phyloP scores from a whole-genome alignment of 2,797 vertebrate species.

The Tolypeutes matacus region DNA sequence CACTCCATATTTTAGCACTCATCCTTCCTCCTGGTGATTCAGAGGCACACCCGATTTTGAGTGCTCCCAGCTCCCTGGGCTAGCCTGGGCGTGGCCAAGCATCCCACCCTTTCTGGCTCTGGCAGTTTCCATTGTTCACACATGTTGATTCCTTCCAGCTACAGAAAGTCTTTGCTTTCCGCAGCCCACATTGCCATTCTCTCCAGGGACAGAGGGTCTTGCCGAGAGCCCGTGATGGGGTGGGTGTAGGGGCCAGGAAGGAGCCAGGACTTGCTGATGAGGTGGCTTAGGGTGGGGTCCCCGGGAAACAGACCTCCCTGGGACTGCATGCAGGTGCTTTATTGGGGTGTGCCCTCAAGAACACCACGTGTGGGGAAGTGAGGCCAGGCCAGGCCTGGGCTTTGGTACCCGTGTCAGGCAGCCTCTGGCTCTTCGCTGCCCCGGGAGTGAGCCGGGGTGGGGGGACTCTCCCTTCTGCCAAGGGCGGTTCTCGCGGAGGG shows the following conservation, averaged over 20 bases:
- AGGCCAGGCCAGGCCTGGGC: too few species aligned
- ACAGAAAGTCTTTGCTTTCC: neutral
- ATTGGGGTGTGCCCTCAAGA: accelerated
- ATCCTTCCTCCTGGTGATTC: neutral
- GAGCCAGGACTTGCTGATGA: neutral
- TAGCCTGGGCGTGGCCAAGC: neutral
- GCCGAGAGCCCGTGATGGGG: neutral
- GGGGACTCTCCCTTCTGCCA: neutral
- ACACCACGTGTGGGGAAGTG: neutral
- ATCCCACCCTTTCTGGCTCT: neutral
- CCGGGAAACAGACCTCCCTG: neutral
- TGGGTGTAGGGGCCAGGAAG: neutral
- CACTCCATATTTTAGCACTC: too few species aligned
- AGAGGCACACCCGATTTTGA: accelerated
- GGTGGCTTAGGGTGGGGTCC: neutral
- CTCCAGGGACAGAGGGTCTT: neutral
- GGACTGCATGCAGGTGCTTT: accelerated
- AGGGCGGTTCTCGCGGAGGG: too few species aligned
- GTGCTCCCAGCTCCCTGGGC: too few species aligned
- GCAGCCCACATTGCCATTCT: accelerated
- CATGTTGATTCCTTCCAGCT: neutral
- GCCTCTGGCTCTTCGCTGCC: neutral
- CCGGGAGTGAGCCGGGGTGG: neutral
- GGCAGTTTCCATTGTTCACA: too few species aligned
- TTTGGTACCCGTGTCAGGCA: accelerated